Base-by-base conservation (phyloP, 1,140 invertebrate species). In the Drosophila arawakana region DNA sequence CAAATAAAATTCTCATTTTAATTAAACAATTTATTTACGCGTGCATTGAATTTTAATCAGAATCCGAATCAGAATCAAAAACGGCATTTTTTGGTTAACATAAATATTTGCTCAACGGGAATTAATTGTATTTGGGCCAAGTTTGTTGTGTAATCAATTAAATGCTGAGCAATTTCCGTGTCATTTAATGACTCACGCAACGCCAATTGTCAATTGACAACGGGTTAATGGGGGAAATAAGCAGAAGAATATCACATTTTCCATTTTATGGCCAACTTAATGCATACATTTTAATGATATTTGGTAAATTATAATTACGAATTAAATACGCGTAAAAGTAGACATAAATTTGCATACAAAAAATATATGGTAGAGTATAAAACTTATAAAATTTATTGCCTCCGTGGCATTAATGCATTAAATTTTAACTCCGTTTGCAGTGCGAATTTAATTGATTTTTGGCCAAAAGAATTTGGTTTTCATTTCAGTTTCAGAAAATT, bases 371-470 rank as follows among this genome's bases (percentile, higher is more conserved):
- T 15, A 25, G 37, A 15, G 15, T 25, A 39, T 58, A 7, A 54
- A 43, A 54, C 30, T 43, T 73, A 54, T 65, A 47, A 77, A 84
- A 84, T 84, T 84, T 85, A 84, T 84, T 66, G 47, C 65, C 49
- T 49, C 41, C 7, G 1, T 8, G 55, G 73, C 65, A 80, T 80
- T 71, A 84, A 84, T 84, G 69, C 77, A 85, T 84, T 84, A 75
- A 84, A 84, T 68, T 30, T 78, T 55, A 55, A 68, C 39, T 41
- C 61, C 76, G 43, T 39, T 49, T 54, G 25, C 69, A 72, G 76
- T 79, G 65, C 60, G 41, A 65, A 78, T 84, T 84, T 85, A 84
- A 85, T 81, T 85, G 73, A 84, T 84, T 84, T 84, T 80, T 39
- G 52, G 34, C 15, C 49, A 52, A 34, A 30, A 8, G 58, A n/a